A percentile compares a stretch with the other conserved stretches of the same genome.
These are phyloP conservation scores for Dolichomitus sp. DNA, from an alignment of 2,888 invertebrate genomes.

Conservation along the genomic window DNA sequence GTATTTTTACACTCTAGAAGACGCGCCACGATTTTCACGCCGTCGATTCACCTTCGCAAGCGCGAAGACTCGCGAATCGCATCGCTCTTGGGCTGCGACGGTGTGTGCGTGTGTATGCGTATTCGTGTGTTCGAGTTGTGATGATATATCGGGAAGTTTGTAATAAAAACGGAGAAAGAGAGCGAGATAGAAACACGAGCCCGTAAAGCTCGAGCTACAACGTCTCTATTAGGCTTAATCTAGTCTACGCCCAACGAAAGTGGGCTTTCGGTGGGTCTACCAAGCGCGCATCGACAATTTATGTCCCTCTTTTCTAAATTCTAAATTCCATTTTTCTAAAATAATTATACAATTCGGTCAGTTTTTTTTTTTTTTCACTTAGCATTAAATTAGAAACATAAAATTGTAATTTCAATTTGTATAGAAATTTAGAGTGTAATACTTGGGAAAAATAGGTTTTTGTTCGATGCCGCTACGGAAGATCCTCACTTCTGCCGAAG, in stretches of 20 bases:
- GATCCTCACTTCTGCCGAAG: constrained; percentile 35
- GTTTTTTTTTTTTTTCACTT: background rate
- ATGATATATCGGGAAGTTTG: constrained; percentile 41
- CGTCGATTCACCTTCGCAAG: constrained; percentile 24
- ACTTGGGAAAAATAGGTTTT: background rate
- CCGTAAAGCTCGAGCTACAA: constrained; percentile 33
- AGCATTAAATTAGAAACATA: background rate
- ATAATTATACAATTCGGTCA: background rate
- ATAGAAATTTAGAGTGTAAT: background rate
- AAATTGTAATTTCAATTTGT: background rate
- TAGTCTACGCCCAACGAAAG: constrained; percentile 68
- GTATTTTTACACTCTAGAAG: constrained; percentile 80
- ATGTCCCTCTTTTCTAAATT: background rate
- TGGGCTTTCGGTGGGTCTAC: constrained; percentile 57
- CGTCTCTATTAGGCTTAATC: constrained; percentile 68
- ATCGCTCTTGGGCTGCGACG: constrained; percentile 12
- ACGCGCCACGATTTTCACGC: constrained; percentile 45
- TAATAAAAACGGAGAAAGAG: constrained; percentile 1
- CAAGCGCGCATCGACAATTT: constrained; percentile 36
- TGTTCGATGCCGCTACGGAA: background rate
- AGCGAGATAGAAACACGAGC: background rate
- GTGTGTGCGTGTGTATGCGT: background rate
- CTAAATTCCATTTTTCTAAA: background rate
- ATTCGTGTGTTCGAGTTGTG: constrained; percentile 25
- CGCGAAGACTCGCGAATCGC: constrained; percentile 1